Conservation (phyloP, 2,888 invertebrate genomes). For the Ophion ventricosus region DNA sequence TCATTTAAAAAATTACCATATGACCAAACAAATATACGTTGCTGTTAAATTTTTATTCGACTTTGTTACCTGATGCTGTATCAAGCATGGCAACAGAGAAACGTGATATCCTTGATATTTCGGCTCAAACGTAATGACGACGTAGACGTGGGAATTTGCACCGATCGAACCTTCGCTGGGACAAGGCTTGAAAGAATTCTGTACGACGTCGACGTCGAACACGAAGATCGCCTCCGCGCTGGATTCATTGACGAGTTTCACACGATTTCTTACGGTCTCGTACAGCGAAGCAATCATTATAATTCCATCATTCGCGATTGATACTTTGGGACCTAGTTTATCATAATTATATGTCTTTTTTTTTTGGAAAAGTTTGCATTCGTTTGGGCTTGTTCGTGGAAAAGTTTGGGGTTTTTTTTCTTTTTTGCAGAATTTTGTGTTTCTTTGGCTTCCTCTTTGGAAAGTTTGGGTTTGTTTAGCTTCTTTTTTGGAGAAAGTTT, state of each 20-base stretch:
- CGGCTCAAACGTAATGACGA: conserved; percentile 79
- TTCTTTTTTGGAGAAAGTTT: too few relatives aligned
- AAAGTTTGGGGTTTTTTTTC: too few relatives aligned
- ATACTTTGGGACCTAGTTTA: conserved; percentile 69
- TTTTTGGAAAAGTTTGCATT: neutral
- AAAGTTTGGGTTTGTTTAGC: too few relatives aligned
- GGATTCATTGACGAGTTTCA: conserved; percentile 80
- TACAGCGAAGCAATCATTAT: conserved; percentile 62
- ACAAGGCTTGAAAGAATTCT: conserved; percentile 78
- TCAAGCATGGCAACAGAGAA: conserved; percentile 78
- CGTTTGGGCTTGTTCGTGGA: neutral
- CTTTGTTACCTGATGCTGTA: conserved; percentile 80
- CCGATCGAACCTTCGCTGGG: conserved; percentile 76
- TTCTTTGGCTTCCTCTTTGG: neutral
- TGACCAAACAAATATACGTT: too few relatives aligned
- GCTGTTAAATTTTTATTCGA: neutral
- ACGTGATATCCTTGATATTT: conserved; percentile 75
- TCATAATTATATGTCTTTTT: neutral
- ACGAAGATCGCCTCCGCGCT: conserved; percentile 77
- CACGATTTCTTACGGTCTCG: conserved; percentile 66
- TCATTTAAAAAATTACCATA: too few relatives aligned
- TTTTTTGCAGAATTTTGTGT: too few relatives aligned
- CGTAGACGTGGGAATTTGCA: conserved; percentile 73
- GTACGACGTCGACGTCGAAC: conserved; percentile 77
- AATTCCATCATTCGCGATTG: conserved; percentile 55